A percentile compares a stretch with the other conserved stretches of the same genome.
Evolutionary conservation across 2,888 invertebrate species (phyloP).

Genomic region (Diplolepis rosae): DNA sequence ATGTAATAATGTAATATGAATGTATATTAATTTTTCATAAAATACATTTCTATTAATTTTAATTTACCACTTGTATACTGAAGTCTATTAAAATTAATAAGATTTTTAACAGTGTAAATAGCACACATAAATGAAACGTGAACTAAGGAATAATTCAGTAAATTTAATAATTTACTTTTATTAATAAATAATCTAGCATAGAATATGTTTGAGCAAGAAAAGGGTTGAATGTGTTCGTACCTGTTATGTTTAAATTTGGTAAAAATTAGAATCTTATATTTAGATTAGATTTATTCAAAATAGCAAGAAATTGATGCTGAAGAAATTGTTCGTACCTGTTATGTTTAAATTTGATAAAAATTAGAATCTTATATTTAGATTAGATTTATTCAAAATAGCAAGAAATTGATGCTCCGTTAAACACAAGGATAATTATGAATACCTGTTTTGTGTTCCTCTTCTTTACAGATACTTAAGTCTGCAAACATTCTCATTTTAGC

Average conservation of each 20-base stretch:
- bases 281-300: neutral
- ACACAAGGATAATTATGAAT: neutral
- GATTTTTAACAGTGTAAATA: too few species aligned
- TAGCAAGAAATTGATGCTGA: neutral
- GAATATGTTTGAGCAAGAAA: too few species aligned
- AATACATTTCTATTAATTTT: too few species aligned
- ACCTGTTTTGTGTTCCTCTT: neutral
- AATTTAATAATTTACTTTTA: neutral
- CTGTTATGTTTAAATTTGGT: too few species aligned
- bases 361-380: neutral
- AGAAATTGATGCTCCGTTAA: neutral
- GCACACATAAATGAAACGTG: too few species aligned
- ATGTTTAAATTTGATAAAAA: neutral
- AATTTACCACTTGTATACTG: too few species aligned
- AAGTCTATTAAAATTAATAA: too few species aligned
- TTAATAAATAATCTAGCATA: neutral
- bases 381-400: neutral
- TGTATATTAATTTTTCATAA: too few species aligned
- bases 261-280: neutral
- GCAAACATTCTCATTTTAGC: constrained; percentile 22
- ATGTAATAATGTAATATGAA: too few species aligned
- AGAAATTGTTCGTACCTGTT: too few species aligned
- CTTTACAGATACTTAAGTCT: neutral
- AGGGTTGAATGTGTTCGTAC: too few species aligned
- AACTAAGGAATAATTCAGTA: too few species aligned